phyloP scores from a whole-genome alignment of 2,113 vertebrate species.

The Myotis brandtii region DNA sequence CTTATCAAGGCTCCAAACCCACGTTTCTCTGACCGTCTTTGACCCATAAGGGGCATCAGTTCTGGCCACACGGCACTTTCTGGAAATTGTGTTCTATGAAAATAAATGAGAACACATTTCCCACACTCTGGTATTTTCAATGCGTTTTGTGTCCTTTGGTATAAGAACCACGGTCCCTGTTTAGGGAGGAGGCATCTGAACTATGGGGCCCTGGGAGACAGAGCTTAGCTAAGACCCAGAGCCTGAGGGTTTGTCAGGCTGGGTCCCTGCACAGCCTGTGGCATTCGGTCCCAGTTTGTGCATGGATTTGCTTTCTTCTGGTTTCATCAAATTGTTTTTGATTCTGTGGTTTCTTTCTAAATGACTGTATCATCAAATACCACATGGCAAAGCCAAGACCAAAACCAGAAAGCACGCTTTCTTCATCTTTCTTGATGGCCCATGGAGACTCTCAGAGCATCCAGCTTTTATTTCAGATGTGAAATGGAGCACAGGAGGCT shows the following conservation, averaged over 20 bases:
- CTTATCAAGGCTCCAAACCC: not conserved
- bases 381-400: conserved; percentile 20
- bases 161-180: accelerated
- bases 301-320: conserved; percentile 48
- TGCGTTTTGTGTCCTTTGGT: not conserved
- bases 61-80: not conserved
- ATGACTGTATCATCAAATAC: conserved; percentile 63
- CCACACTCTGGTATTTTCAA: not conserved
- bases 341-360: conserved; percentile 76
- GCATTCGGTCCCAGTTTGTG: not conserved
- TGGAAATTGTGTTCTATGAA: not conserved
- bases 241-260: not conserved
- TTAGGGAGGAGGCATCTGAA: not conserved
- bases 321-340: conserved; percentile 72
- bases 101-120: not conserved
- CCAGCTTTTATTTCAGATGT: not conserved
- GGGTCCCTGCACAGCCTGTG: not conserved
- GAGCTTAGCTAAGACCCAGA: not conserved
- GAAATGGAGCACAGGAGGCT: not conserved
- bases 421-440: not conserved
- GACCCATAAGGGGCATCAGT: not conserved
- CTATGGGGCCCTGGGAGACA: accelerated
- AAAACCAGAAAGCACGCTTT: not conserved
- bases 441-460: not conserved
- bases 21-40: not conserved